These are phyloP conservation scores for Pectinophora gossypiella DNA, from an alignment of 1,140 invertebrate species.

Conservation along the genomic window DNA sequence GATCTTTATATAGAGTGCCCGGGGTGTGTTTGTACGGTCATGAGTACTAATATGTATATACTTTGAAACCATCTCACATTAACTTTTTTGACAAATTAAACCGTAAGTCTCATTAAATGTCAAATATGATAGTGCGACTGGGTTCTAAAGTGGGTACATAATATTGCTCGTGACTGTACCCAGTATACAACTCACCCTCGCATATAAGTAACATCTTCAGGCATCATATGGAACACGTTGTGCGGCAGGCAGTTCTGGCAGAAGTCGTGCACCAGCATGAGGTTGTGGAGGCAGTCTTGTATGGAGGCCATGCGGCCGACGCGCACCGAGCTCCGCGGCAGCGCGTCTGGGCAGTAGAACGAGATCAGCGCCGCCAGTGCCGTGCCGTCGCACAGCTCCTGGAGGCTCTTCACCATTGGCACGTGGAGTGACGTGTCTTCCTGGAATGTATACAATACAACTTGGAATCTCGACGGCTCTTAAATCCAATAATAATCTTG, in stretches of 20 bases:
- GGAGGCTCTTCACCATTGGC: constrained; percentile 49
- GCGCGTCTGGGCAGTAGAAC: constrained; percentile 94
- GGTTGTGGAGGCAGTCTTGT: constrained; percentile 94
- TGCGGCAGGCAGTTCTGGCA: constrained; percentile 89
- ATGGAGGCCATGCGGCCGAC: constrained; percentile 80
- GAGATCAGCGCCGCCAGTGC: constrained; percentile 92
- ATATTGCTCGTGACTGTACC: no score
- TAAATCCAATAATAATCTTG: no score
- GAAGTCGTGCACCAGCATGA: constrained; percentile 92
- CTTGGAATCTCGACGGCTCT: no score
- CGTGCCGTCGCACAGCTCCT: constrained; percentile 94
- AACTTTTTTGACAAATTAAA: no score
- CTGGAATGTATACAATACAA: no score
- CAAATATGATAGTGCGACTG: no score
- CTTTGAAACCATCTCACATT: no score
- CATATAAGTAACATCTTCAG: constrained; percentile 97
- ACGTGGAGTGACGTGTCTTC: constrained; percentile 46
- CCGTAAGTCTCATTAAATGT: no score
- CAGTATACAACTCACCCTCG: constrained; percentile 83
- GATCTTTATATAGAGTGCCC: no score
- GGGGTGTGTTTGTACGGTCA: no score
- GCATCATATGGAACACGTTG: constrained; percentile 95
- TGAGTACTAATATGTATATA: no score
- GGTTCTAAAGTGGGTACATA: no score
- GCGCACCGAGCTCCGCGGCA: constrained; percentile 85